These are phyloP conservation scores for Papilio polytes DNA, from an alignment of 1,140 invertebrate genomes.

Conservation along the genomic window DNA sequence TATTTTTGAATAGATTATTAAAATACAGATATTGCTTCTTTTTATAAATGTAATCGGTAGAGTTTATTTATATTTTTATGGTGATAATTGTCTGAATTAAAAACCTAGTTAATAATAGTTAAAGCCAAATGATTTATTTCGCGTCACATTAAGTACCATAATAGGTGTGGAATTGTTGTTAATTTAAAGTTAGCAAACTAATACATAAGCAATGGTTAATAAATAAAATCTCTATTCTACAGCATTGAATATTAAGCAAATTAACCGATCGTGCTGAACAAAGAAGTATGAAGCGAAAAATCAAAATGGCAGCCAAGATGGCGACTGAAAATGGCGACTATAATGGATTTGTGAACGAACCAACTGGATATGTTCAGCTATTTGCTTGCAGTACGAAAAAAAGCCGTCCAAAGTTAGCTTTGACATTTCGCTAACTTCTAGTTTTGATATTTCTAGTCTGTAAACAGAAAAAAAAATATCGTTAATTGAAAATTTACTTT, in stretches of 20 bases:
- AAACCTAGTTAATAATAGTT: background rate
- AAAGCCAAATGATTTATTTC: background rate
- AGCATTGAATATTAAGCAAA: slow-evolving; percentile 41
- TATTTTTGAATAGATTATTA: no score
- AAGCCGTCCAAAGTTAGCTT: slow-evolving; percentile 80
- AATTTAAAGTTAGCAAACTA: no score
- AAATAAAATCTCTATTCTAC: background rate
- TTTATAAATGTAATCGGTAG: no score
- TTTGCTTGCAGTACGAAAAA: slow-evolving; percentile 83
- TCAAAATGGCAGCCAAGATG: slow-evolving; percentile 55
- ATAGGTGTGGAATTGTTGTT: no score
- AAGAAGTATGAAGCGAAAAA: slow-evolving; percentile 59
- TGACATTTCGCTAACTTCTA: slow-evolving; percentile 75
- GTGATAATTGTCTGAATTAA: no score
- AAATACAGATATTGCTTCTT: no score
- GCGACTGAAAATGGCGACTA: slow-evolving; percentile 61
- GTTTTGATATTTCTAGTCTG: slow-evolving; percentile 67
- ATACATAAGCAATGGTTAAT: background rate
- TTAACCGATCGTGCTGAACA: slow-evolving; percentile 51
- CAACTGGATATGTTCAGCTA: slow-evolving; percentile 82
- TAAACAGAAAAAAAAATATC: slow-evolving; percentile 67
- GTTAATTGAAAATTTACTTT: slow-evolving; percentile 51
- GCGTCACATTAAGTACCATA: background rate
- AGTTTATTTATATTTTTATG: no score
- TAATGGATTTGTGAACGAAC: slow-evolving; percentile 72